Evolutionary conservation across 2,797 vertebrate genomes (phyloP).

Genomic region (Pipistrellus pipistrellus): DNA sequence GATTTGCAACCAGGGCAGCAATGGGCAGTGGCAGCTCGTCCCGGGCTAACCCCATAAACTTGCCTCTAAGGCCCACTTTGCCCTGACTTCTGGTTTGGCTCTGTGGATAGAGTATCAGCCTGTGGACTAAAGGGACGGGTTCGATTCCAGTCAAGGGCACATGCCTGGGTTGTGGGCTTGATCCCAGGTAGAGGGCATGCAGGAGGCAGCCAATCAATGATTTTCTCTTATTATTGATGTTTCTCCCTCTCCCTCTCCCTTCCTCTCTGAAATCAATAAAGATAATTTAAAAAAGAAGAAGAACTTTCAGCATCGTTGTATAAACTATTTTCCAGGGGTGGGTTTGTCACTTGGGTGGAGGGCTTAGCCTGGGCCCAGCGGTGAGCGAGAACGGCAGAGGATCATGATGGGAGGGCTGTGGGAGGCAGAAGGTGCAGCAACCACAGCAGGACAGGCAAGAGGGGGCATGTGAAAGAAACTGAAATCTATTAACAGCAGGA

Average conservation of each 20-base stretch:
- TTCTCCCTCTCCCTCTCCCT: no score
- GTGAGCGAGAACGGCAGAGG: neutral
- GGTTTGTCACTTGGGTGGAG: neutral
- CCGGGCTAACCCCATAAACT: neutral
- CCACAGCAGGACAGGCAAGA: neutral
- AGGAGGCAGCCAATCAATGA: no score
- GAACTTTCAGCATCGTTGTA: neutral
- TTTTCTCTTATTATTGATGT: no score
- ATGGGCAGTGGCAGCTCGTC: neutral
- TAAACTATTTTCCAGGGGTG: neutral
- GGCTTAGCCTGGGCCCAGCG: neutral
- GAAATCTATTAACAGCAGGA: constrained; percentile 69
- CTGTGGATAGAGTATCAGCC: no score
- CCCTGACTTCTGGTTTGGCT: neutral
- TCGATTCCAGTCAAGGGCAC: no score
- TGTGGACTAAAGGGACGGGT: no score
- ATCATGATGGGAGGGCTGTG: neutral
- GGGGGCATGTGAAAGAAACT: neutral
- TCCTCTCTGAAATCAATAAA: no score
- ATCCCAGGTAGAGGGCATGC: no score
- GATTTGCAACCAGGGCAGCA: neutral
- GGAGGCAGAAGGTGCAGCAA: neutral
- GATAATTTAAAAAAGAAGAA: no score
- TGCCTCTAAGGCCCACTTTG: neutral
- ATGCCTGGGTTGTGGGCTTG: no score